A percentile compares a stretch with the other conserved stretches of the same genome.
Conservation (phyloP, 1,140 invertebrate species). For the Drosophila pectinifera region DNA sequence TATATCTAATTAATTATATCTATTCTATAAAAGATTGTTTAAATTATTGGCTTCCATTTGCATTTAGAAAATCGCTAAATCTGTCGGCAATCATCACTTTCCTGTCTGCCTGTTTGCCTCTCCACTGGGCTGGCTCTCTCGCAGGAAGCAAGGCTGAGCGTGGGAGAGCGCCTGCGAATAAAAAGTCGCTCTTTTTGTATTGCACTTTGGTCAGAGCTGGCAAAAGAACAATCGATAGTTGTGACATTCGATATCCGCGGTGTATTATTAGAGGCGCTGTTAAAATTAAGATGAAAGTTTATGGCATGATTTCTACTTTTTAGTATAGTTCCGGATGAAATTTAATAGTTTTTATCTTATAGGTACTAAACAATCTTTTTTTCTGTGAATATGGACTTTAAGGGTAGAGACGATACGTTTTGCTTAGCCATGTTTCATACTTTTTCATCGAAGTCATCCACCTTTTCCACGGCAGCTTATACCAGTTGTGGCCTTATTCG, state of each 20-base stretch:
- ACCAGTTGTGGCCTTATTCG: not conserved
- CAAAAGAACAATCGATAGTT: not conserved
- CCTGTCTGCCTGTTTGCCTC: slow-evolving; percentile 1
- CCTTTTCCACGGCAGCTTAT: not conserved
- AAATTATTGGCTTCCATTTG: no score
- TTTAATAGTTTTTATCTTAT: no score
- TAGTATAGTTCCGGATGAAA: no score
- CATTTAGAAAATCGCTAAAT: not conserved
- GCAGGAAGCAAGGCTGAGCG: not conserved
- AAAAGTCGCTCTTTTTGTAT: slow-evolving; percentile 6
- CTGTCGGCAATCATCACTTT: not conserved
- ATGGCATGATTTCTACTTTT: no score
- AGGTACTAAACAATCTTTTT: no score
- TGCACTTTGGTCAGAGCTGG: slow-evolving; percentile 3
- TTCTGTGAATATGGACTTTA: no score
- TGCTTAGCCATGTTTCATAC: not conserved
- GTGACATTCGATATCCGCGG: not conserved
- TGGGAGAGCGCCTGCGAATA: slow-evolving; percentile 3
- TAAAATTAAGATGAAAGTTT: not conserved
- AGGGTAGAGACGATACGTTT: not conserved
- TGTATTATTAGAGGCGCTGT: not conserved
- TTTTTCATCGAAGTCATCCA: not conserved
- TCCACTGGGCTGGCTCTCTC: not conserved
- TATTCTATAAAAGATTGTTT: no score
- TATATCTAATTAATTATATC: no score